A percentile compares a stretch with the other conserved stretches of the same genome.
These are phyloP conservation scores for Corythaeola cristata DNA, from an alignment of 2,113 vertebrate species.

Conservation along the genomic window DNA sequence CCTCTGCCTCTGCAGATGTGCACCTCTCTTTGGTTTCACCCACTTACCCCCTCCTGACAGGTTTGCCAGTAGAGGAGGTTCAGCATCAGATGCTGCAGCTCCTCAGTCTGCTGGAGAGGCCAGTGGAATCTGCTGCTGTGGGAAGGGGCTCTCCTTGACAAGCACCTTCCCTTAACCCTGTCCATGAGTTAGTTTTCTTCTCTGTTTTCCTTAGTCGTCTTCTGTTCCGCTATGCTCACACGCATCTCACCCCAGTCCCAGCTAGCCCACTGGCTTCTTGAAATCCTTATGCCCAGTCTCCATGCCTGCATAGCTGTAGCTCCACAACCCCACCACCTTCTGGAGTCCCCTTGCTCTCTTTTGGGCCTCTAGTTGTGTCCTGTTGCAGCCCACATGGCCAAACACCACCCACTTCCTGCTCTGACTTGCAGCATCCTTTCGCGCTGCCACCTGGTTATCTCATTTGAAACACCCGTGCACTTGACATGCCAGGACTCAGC, in stretches of 20 bases:
- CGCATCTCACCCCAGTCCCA: fast-evolving
- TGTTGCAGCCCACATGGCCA: background rate
- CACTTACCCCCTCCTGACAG: fast-evolving
- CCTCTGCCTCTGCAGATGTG: background rate
- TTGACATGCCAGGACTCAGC: background rate
- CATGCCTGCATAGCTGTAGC: background rate
- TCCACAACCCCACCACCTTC: fast-evolving
- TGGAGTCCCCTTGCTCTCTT: background rate
- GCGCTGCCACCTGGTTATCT: background rate
- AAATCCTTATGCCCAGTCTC: background rate
- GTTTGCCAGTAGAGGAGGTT: background rate
- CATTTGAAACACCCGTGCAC: background rate
- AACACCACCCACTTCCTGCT: background rate
- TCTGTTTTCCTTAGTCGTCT: background rate
- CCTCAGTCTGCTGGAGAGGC: background rate
- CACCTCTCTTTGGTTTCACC: background rate
- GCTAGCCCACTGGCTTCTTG: background rate
- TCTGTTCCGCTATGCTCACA: background rate
- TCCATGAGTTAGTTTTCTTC: background rate
- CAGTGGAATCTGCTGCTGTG: background rate
- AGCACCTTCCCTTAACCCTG: background rate
- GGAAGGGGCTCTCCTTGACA: background rate
- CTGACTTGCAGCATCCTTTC: background rate
- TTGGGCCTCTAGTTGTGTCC: background rate
- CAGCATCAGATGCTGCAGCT: background rate